Base-by-base conservation (phyloP, 2,797 vertebrate genomes). In the Philypnodon macrostomus region DNA sequence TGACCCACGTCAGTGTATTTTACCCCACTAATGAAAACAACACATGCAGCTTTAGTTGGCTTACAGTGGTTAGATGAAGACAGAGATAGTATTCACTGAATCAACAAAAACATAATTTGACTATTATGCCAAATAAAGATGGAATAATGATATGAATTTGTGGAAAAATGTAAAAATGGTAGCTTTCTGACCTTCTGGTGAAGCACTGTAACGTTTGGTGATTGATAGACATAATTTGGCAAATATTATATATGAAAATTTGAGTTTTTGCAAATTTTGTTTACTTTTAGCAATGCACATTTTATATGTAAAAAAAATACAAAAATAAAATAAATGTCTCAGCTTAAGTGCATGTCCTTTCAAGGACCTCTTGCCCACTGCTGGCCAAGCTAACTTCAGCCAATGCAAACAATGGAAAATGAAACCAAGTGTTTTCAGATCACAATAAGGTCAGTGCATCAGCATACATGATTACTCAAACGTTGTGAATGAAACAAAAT, bases 91-190 rank as follows among this genome's bases (percentile, higher is more conserved):
- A 70, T 42, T 73, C 52, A 52, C 30, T 63, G 75, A 65, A 76
- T 81, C 73, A 87, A 87, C 85, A 85, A 58, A 83, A 59, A 57
- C 71, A 73, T 72, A 87, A 87, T 87, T 86, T 80, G 74, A 75
- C 70, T 70, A 79, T 85, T 77, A 75, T 83, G 81, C 53, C 52
- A 70, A 75, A 77, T 82, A 63, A 76, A 84, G 86, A 89, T 84
- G 55, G 58, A 51, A 65, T 66, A 54, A 62, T 50, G 81, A 83
- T 85, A 80, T 58, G 47, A 61, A 58, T 77, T 79, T 82, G 47
- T 58, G 63, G 48, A 77, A 61, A 50, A 47, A 84, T 61, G 47
- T 72, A 61, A 80, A 80, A 77, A 50, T 62, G 63, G 77, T 63
- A 67, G 68, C 74, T 69, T 39, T 68, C 53, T 73, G 60, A 42